Evolutionary conservation across 2,888 invertebrate species (phyloP), one percentile per base, ranked within the genome.

Genomic region (Spatulosminthurus flaviceps): DNA sequence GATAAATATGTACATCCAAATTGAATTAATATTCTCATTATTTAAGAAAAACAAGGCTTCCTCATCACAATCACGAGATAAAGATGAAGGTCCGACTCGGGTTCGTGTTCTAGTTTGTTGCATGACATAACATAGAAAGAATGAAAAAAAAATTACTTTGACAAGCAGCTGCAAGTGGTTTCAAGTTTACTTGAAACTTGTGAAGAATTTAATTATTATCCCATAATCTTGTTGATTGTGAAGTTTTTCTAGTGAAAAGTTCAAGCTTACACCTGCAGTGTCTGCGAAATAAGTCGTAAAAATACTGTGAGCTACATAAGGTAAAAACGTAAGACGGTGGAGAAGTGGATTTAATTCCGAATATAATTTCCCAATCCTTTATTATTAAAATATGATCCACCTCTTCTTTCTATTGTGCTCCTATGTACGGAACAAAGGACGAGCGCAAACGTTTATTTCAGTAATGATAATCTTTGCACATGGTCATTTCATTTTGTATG

Each of bases 41-140:
- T 51, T 4, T 51, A 51, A 5, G 34, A 9, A 51, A 41, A 16
- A 13, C 51, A 51, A 51, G 51, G 16, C 51, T 16, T 16, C 16
- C 16, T 34, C 34, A 4, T 16, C 16, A 51, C 2, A 51, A 2
- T 51, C 51, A 51, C 51, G 51, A 13, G 51, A 19, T 19, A 16
- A 51, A 51, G 51, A n/a, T 51, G 51, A 5, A 19, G 16, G 51
- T n/a, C 51, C 16, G n/a, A n/a, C 51, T n/a, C 51, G 7, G 51
- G 51, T 51, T 51, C 51, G 51, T 51, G 51, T 51, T 51, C 51
- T 51, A 51, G 51, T 51, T 51, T 19, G 51, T 51, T 51, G 51
- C 51, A 51, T 51, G 51, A 51, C 51, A 51, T 51, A n/a, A 51
- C 51, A 34, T 34, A 51, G 51, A 13, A 4, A 4, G 16, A 9